These are phyloP conservation scores for Daubentonia madagascariensis DNA, from an alignment of 2,113 vertebrate genomes.

Conservation along the genomic window DNA sequence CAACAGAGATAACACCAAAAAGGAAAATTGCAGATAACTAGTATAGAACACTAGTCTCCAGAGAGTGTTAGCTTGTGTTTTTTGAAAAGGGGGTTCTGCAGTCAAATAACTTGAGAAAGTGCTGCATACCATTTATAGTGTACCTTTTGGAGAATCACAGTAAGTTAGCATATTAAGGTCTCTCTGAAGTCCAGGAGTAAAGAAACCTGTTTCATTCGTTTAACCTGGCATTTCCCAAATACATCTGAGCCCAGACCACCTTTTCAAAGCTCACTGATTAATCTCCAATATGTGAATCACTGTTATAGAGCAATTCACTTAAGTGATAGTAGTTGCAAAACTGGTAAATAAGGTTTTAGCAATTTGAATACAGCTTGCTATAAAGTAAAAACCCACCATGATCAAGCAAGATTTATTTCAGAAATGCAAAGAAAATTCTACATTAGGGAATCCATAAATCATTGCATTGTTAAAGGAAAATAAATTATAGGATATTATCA, in stretches of 20 bases:
- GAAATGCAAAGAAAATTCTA: background rate
- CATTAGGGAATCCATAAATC: background rate
- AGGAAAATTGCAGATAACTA: background rate
- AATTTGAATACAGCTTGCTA: background rate
- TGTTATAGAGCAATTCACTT: background rate
- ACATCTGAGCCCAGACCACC: background rate
- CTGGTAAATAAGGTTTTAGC: background rate
- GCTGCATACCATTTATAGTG: background rate
- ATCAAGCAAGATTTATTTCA: background rate
- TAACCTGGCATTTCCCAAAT: slow-evolving; percentile 12
- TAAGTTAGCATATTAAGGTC: background rate
- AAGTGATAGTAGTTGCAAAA: background rate
- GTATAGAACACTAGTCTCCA: background rate
- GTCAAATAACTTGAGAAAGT: background rate
- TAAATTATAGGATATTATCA: background rate
- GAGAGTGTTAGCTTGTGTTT: background rate
- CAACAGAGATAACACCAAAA: background rate
- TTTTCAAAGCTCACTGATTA: background rate
- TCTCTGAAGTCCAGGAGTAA: background rate
- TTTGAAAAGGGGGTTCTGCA: background rate
- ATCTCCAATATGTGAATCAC: background rate
- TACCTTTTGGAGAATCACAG: background rate
- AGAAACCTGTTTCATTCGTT: background rate
- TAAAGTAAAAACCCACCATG: background rate
- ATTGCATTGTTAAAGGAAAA: slow-evolving; percentile 30